Evolutionary conservation across 2,888 invertebrate species (phyloP).

Genomic region (Microchrysa polita): DNA sequence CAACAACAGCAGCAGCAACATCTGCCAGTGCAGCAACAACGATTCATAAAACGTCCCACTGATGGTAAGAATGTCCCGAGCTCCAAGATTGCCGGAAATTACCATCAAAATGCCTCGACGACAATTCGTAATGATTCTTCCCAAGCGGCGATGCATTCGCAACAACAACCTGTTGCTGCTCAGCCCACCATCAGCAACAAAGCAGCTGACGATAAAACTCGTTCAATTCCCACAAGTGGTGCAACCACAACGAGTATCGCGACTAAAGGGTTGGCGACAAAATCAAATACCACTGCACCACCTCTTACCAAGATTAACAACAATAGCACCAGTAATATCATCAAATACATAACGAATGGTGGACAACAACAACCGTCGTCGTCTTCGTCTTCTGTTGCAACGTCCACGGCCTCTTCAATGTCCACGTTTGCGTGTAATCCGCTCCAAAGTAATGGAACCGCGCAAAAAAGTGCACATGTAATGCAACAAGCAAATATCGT

Average conservation of each 20-base stretch:
- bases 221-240: slow-evolving; percentile 24
- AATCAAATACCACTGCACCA: slow-evolving; percentile 4
- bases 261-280: slow-evolving; percentile 27
- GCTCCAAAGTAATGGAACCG: background rate
- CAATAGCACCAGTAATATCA: slow-evolving; percentile 8
- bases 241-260: background rate
- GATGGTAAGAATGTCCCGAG: slow-evolving; percentile 53
- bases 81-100: slow-evolving; percentile 37
- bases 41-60: slow-evolving; percentile 55
- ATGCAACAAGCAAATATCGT: slow-evolving; percentile 12
- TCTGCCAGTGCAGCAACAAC: slow-evolving; percentile 47
- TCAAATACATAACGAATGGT: slow-evolving; percentile 30
- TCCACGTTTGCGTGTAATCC: slow-evolving; percentile 29
- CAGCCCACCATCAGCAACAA: background rate
- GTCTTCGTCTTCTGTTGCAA: no score
- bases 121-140: slow-evolving; percentile 49
- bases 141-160: background rate
- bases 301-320: background rate
- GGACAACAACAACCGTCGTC: slow-evolving; percentile 9
- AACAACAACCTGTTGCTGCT: background rate
- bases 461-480: slow-evolving; percentile 31
- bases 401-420: slow-evolving; percentile 11
- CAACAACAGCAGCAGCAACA: slow-evolving; percentile 49
- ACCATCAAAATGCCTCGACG: slow-evolving; percentile 21
- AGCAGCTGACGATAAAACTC: slow-evolving; percentile 28